Evolutionary conservation across 2,888 invertebrate species (phyloP), one percentile per base, ranked within the genome.

Genomic region (Polydrusus tereticollis): DNA sequence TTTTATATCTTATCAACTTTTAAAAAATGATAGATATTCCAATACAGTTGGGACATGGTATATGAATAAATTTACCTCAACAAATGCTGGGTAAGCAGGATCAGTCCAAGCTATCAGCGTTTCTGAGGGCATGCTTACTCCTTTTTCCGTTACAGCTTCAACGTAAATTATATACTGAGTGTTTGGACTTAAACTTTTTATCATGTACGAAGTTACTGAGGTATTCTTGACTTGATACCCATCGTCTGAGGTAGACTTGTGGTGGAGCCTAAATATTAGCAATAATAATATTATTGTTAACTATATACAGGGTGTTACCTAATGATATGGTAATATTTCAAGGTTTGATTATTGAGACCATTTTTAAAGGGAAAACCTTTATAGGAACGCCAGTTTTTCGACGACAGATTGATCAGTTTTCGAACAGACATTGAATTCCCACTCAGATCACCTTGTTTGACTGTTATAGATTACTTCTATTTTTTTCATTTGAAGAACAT

Each of bases 91-190:
- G 80, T 94, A 91, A 0, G 94, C 94, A 0, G 95, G 94, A 84
- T 95, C 94, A 5, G 95, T 95, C 94, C 94, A 95, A 0, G 93
- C 94, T 69, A 94, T 88, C 23, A 95, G 83, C 0, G 94, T 94
- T 85, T 95, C 95, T 0, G 94, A 94, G 0, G 94, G 91, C 78
- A 92, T 85, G 8, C 94, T 94, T 74, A 89, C 89, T 0, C 94
- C 94, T 75, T 89, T 88, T 1, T 90, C 89, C 0, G 87, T 87
- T 58, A 93, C 89, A 0, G 94, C 94, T 73, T 88, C 90, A 50
- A 94, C 92, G 86, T 93, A 94, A 62, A 93, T 88, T 58, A 94
- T 92, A 83, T 94, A 94, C 85, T 94, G 93, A 0, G 94, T 92
- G 86, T 94, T 95, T 0, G 94, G 94, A 36, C 89, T 89, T 52